These are phyloP conservation scores for Stomorhina lunata DNA, from an alignment of 2,888 invertebrate genomes.

Conservation along the genomic window DNA sequence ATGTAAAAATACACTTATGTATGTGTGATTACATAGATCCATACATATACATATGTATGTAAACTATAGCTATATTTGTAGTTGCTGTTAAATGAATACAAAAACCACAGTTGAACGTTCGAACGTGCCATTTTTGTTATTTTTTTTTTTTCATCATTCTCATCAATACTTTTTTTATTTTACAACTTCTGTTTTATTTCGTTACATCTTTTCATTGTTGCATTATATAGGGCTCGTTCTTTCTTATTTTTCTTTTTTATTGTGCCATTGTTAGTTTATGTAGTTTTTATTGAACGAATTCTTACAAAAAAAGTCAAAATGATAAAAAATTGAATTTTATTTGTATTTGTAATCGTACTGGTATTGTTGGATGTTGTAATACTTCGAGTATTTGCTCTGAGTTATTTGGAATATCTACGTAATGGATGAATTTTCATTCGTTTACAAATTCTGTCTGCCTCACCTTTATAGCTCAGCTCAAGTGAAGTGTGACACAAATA, in stretches of 20 bases:
- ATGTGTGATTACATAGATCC: not conserved
- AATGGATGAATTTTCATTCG: not conserved
- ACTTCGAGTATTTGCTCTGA: not conserved
- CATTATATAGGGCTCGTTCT: not conserved
- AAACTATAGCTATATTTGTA: not conserved
- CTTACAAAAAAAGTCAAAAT: not conserved
- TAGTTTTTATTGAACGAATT: not conserved
- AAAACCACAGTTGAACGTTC: slow-evolving; percentile 23
- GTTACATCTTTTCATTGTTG: not conserved
- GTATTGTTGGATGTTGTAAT: not conserved
- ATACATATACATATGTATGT: not conserved
- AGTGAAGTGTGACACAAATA: slow-evolving; percentile 31
- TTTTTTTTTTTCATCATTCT: too few species aligned
- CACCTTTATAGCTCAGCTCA: slow-evolving; percentile 21
- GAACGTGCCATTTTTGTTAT: slow-evolving; percentile 38
- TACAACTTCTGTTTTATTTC: slow-evolving; percentile 14
- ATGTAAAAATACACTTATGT: too few species aligned
- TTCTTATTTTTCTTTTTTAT: not conserved
- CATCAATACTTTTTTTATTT: not conserved
- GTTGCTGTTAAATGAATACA: not conserved
- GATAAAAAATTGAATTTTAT: not conserved
- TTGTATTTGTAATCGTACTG: not conserved
- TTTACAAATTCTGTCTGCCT: not conserved
- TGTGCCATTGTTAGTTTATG: not conserved
- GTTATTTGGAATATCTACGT: not conserved